These are phyloP conservation scores for Hiodon alosoides DNA, from an alignment of 2,113 vertebrate species.

Conservation along the genomic window DNA sequence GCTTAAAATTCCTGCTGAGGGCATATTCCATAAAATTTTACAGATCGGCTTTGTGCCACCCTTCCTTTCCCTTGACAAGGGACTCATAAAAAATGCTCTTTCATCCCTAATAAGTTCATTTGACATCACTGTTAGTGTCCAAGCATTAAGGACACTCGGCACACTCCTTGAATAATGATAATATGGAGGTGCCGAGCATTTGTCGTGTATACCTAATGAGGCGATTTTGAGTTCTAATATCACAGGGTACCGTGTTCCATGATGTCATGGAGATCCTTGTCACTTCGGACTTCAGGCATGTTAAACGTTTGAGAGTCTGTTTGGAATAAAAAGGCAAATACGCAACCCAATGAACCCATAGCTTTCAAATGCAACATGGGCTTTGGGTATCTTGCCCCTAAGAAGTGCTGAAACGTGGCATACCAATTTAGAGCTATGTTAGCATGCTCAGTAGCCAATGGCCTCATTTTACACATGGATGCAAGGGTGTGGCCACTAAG, in stretches of 20 bases:
- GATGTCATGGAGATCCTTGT: not conserved
- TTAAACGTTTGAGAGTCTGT: not conserved
- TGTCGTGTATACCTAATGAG: constrained; percentile 9
- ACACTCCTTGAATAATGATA: not conserved
- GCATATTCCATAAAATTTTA: not conserved
- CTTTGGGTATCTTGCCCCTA: too few species aligned
- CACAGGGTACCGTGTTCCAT: not conserved
- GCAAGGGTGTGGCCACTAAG: too few species aligned
- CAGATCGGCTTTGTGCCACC: not conserved
- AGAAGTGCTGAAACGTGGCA: too few species aligned
- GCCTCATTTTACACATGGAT: too few species aligned
- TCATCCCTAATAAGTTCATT: constrained; percentile 50
- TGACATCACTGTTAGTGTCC: constrained; percentile 39
- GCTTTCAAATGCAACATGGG: too few species aligned
- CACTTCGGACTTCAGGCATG: not conserved
- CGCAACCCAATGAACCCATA: too few species aligned
- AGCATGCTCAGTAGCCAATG: too few species aligned
- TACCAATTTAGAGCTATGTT: too few species aligned
- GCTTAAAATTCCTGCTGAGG: not conserved
- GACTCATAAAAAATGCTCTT: not conserved
- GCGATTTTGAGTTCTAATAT: not conserved
- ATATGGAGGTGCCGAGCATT: not conserved
- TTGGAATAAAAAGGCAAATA: not conserved
- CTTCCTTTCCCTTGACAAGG: not conserved
- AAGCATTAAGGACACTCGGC: constrained; percentile 15